Percentiles rank a stretch among this genome's conserved stretches.
Conservation (phyloP, 2,888 invertebrate genomes). For the Rotaria magnacalcarata region DNA sequence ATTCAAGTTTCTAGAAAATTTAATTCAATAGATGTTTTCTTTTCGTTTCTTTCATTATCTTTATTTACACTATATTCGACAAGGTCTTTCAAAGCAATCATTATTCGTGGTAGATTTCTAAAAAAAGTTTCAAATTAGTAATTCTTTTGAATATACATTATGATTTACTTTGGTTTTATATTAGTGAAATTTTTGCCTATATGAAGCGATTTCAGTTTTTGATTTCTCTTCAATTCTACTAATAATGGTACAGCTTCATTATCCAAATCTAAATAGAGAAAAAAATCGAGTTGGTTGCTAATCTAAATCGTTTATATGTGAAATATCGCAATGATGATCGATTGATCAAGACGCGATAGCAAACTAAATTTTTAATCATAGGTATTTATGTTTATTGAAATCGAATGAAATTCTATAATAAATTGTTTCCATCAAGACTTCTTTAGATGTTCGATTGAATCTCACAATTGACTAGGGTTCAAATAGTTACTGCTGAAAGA, state of each 20-base stretch:
- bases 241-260: neutral
- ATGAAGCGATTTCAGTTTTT: neutral
- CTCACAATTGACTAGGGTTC: no score
- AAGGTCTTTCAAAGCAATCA: neutral
- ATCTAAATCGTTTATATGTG: no score
- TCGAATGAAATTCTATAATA: no score
- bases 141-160: neutral
- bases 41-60: neutral
- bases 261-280: slow-evolving; percentile 16
- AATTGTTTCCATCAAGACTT: no score
- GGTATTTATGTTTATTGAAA: no score
- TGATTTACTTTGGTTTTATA: slow-evolving; percentile 16
- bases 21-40: no score
- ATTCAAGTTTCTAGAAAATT: neutral
- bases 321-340: no score
- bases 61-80: neutral
- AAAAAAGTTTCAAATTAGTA: neutral
- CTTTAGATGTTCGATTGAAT: no score
- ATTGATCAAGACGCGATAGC: no score
- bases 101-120: neutral
- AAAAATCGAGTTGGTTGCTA: neutral
- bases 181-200: slow-evolving; percentile 12
- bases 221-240: slow-evolving; percentile 15
- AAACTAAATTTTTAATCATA: no score
- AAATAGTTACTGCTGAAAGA: no score